Percentiles rank a stretch among this genome's conserved stretches.
Evolutionary conservation across 1,140 invertebrate genomes (phyloP).

Genomic region (Doryteuthis pealeii): DNA sequence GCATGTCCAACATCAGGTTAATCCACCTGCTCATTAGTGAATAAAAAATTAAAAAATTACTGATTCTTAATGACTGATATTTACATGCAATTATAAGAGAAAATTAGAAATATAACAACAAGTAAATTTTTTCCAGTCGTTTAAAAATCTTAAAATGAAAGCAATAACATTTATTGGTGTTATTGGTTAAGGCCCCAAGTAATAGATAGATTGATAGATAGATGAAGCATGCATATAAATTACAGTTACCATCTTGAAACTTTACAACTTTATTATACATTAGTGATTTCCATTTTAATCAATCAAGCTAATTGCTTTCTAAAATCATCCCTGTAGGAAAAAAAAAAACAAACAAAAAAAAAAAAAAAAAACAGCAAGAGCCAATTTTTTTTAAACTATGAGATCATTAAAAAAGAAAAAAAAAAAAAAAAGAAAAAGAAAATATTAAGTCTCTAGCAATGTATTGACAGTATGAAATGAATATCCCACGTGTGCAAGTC

Average conservation of each 20-base stretch:
- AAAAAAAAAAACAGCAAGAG: neutral
- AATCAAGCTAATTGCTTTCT: too few species aligned
- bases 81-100: slow-evolving; percentile 7
- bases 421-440: neutral
- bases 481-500: neutral
- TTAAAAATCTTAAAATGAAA: too few species aligned
- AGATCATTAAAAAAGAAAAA: neutral
- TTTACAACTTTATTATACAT: too few species aligned
- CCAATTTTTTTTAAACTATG: neutral
- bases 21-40: slow-evolving; percentile 7
- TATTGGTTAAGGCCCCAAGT: too few species aligned
- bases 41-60: neutral
- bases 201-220: too few species aligned
- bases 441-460: too few species aligned
- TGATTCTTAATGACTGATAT: slow-evolving; percentile 2
- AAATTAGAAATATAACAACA: neutral
- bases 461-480: neutral
- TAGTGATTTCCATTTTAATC: too few species aligned
- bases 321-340: too few species aligned
- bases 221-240: too few species aligned
- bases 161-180: too few species aligned
- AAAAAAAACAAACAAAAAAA: neutral
- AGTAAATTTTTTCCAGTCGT: too few species aligned
- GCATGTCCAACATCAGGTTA: neutral
- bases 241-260: too few species aligned